phyloP scores from a whole-genome alignment of 2,888 invertebrate species.

The Aphodius granarius region DNA sequence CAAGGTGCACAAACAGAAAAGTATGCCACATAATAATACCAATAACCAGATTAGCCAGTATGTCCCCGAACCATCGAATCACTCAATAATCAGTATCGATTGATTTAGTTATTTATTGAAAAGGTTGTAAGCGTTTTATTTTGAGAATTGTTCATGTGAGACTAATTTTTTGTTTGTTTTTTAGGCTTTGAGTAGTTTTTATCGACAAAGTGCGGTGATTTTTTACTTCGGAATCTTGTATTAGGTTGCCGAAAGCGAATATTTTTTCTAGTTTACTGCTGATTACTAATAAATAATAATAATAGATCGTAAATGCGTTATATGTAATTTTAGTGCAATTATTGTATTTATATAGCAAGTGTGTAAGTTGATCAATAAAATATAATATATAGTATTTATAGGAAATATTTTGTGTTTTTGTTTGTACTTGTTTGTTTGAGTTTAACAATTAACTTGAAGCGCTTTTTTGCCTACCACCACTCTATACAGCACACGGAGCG shows the following conservation, averaged over 20 bases:
- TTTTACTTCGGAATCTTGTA: background rate
- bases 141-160: background rate
- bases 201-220: background rate
- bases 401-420: background rate
- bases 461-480: too few relatives aligned
- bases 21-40: background rate
- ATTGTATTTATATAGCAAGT: background rate
- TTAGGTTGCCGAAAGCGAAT: background rate
- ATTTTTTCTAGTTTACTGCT: background rate
- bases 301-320: background rate
- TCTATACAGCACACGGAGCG: too few relatives aligned
- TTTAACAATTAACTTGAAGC: too few relatives aligned
- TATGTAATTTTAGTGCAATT: background rate
- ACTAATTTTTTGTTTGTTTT: background rate
- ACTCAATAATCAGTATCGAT: background rate
- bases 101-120: background rate
- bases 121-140: background rate
- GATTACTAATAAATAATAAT: background rate
- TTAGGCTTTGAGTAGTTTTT: background rate
- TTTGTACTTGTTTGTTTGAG: too few relatives aligned
- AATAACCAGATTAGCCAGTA: background rate
- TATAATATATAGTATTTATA: background rate
- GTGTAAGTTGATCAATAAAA: background rate
- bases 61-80: background rate
- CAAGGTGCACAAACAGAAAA: conserved; percentile 61